A percentile compares a stretch with the other conserved stretches of the same genome.
phyloP scores from a whole-genome alignment of 2,888 invertebrate genomes.

The Microctonus brassicae region DNA sequence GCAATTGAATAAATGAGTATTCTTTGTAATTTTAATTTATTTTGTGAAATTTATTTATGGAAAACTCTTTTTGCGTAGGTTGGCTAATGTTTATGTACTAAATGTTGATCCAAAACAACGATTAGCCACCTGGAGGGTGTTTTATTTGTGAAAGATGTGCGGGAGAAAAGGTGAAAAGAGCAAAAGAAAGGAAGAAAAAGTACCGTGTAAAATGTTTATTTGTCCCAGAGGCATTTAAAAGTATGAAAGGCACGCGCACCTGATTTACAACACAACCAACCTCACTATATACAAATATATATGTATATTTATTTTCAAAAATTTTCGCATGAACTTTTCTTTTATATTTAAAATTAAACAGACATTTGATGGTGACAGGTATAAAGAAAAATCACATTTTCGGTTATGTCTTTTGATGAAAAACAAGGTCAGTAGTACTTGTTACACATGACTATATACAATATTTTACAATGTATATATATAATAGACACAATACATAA shows the following conservation, averaged over 20 bases:
- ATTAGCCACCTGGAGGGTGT: constrained; percentile 54
- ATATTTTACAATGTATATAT: not conserved
- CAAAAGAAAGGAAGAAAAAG: not conserved
- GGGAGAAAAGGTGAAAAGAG: not conserved
- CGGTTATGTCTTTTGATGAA: not conserved
- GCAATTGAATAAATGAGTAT: too few species aligned
- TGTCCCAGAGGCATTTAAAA: not conserved
- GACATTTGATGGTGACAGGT: not conserved
- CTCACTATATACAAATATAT: constrained; percentile 23
- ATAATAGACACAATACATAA: not conserved
- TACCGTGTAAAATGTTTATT: not conserved
- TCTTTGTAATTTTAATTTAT: too few species aligned
- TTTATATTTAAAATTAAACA: constrained; percentile 11
- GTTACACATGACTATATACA: not conserved
- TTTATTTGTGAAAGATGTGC: not conserved
- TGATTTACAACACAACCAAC: constrained; percentile 55
- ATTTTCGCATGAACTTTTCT: constrained; percentile 45
- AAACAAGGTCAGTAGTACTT: constrained; percentile 55
- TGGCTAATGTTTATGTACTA: constrained; percentile 50
- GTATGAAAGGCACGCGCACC: constrained; percentile 48
- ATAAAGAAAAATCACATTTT: not conserved
- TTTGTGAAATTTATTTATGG: not conserved
- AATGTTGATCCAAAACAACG: constrained; percentile 53
- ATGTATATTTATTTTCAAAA: constrained; percentile 39
- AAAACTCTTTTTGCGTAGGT: constrained; percentile 12